Percentiles rank a stretch among this genome's conserved stretches.
These are phyloP conservation scores for Lysiphlebus fabarum DNA, from an alignment of 1,140 invertebrate species.

Conservation along the genomic window DNA sequence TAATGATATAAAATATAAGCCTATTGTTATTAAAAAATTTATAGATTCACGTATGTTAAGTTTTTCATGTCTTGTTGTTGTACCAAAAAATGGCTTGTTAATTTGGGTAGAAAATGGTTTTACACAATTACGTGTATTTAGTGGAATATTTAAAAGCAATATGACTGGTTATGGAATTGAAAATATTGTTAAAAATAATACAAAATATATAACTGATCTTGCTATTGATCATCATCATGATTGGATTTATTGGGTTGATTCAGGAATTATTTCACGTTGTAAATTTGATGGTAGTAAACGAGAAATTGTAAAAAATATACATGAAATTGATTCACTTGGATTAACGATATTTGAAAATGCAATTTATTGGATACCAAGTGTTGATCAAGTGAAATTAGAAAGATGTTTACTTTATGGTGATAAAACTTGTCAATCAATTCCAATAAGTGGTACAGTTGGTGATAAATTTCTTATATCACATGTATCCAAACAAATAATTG, in stretches of 20 bases:
- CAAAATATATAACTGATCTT: constrained; percentile 68
- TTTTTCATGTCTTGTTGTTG: constrained; percentile 82
- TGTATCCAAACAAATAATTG: constrained; percentile 54
- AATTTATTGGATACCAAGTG: constrained; percentile 57
- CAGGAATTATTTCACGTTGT: constrained; percentile 71
- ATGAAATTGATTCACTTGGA: constrained; percentile 43
- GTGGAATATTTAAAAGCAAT: constrained; percentile 62
- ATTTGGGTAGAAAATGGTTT: constrained; percentile 58
- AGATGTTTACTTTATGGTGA: constrained; percentile 57
- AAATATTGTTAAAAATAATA: constrained; percentile 55
- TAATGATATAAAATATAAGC: constrained; percentile 56
- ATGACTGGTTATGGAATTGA: constrained; percentile 65
- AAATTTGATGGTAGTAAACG: constrained; percentile 73
- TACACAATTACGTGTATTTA: constrained; percentile 45
- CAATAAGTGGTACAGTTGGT: constrained; percentile 31
- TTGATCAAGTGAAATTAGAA: constrained; percentile 40
- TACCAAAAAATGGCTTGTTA: constrained; percentile 67
- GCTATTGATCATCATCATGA: constrained; percentile 65
- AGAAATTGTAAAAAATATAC: constrained; percentile 40
- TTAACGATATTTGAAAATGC: constrained; percentile 63
- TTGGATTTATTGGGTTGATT: constrained; percentile 74
- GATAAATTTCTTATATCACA: constrained; percentile 59
- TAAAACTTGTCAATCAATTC: constrained; percentile 44
- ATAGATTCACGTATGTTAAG: constrained; percentile 68
- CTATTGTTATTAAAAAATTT: constrained; percentile 66